These are phyloP conservation scores for Geotria australis DNA, from an alignment of 2,797 vertebrate genomes.

Conservation along the genomic window DNA sequence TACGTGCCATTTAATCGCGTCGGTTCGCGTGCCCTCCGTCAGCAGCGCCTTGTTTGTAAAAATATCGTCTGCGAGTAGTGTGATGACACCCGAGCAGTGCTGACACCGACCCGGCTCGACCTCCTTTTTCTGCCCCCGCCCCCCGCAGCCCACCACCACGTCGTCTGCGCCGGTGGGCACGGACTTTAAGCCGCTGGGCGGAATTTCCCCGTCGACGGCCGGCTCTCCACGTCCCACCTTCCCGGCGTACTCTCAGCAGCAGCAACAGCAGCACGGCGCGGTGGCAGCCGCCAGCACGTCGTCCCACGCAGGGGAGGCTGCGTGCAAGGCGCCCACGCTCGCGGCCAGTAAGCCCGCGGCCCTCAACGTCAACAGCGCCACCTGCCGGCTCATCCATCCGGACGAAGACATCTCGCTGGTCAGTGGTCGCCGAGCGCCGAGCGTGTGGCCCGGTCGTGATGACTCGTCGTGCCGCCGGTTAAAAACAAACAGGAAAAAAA, in stretches of 20 bases:
- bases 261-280: no score
- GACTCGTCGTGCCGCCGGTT: no score
- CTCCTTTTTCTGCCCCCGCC: constrained; percentile 4
- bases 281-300: constrained; percentile 55
- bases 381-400: constrained; percentile 99
- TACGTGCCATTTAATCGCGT: no score
- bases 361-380: constrained; percentile 89
- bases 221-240: constrained; percentile 84
- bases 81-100: no score
- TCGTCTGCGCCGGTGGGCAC: constrained; percentile 41
- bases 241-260: constrained; percentile 65
- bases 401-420: constrained; percentile 99
- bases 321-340: constrained; percentile 59
- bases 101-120: no score
- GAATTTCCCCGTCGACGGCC: constrained; percentile 26
- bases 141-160: constrained; percentile 48
- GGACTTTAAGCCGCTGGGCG: constrained; percentile 48
- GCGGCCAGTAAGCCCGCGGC: constrained; percentile 92
- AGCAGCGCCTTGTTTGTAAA: no score
- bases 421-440: constrained; percentile 27
- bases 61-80: no score
- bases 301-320: constrained; percentile 40
- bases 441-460: no score
- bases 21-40: no score
- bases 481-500: constrained; percentile 12